Base-by-base conservation (phyloP, 2,113 vertebrate species). In the Podiceps cristatus region DNA sequence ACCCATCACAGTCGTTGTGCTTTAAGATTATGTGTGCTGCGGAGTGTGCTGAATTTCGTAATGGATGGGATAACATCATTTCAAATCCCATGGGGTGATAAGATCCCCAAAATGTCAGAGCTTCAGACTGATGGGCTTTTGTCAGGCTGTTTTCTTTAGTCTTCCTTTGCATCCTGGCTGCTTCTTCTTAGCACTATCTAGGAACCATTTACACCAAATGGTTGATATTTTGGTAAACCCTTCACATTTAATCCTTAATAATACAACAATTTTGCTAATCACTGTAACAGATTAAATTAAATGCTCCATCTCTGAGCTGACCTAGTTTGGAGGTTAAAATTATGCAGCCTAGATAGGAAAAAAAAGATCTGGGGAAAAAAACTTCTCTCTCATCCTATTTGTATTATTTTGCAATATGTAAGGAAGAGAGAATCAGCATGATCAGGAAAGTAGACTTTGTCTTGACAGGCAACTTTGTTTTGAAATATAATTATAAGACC, bases 241-340 rank as follows among this genome's bases (percentile, higher is more conserved):
- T 93, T 89, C 50, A 72, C 71, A 64, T 74, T 78, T 52, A 93
- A 81, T 88, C 42, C 64, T 95, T 94, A 92, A 93, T 87, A 91
- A 80, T 87, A 88, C 53, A 86, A 59, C 50, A 92, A 29, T 45
- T 96, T 96, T 90, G 73, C 97, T 97, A 96, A 95, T 97, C 94
- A 66, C 74, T 95, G 37, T 90, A 92, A 95, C 93, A 95, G 71
- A 96, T 96, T 69, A 94, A 94, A 95, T 84, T 91, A 90, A 97
- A 91, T 88, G 53, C 58, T 95, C 42, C 73, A 28, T 96, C 62
- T 87, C 71, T 63, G 49, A 95, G 62, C 42, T 98, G 97, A 91
- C 96, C 93, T 97, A 97, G 53, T 98, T 97, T 95, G 74, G 75
- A 90, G 42, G 81, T 95, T 88, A 86, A 95, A 83, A 87, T 96